A percentile compares a stretch with the other conserved stretches of the same genome.
These are phyloP conservation scores for Aptenodytes patagonicus DNA, from an alignment of 2,113 vertebrate genomes.

Conservation along the genomic window DNA sequence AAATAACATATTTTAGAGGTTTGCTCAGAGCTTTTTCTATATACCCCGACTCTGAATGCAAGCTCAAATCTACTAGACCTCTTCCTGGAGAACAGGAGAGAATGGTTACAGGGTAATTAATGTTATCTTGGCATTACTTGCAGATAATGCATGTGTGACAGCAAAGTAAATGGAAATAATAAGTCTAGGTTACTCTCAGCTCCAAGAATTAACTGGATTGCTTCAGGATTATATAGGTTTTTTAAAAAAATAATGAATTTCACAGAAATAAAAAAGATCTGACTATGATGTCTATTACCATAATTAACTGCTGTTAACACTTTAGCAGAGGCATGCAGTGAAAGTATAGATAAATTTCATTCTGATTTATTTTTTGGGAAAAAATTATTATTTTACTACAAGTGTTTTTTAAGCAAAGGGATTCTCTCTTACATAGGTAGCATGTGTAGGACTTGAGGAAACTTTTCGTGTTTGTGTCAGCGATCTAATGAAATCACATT, in stretches of 20 bases:
- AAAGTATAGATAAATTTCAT: neutral
- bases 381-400: neutral
- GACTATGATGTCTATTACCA: neutral
- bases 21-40: neutral
- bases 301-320: neutral
- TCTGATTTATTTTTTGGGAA: neutral
- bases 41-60: neutral
- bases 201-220: neutral
- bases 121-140: neutral
- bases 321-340: neutral
- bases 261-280: neutral
- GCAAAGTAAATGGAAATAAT: neutral
- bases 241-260: neutral
- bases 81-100: neutral
- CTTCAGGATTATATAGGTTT: neutral
- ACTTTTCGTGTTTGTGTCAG: neutral
- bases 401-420: neutral
- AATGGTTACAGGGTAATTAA: neutral
- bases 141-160: neutral
- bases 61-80: neutral
- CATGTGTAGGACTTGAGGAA: rapidly evolving
- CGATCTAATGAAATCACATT: neutral
- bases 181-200: neutral
- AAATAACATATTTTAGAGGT: neutral
- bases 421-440: neutral